Evolutionary conservation across 2,113 vertebrate genomes (phyloP).

Genomic region (rat (Rattus norvegicus)): GRCr8 NC_086022.1:105702501-105703000

Average conservation of each 20-base stretch:
- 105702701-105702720: constrained; percentile 3
- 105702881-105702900: neutral
- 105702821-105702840: neutral
- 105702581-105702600: neutral
- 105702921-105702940: neutral
- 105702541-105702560: neutral
- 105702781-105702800: neutral
- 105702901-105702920: neutral
- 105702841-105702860: neutral
- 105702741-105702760: neutral
- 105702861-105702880: neutral
- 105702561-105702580: neutral
- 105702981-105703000: neutral
- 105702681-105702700: constrained; percentile 5
- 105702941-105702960: neutral
- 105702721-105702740: neutral
- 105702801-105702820: neutral
- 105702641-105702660: constrained; percentile 26
- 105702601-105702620: neutral
- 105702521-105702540: neutral
- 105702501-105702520: neutral
- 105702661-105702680: neutral
- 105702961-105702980: neutral
- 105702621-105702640: neutral
- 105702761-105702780: neutral